phyloP scores from a whole-genome alignment of 2,888 invertebrate species.

The Drosophila monieri region DNA sequence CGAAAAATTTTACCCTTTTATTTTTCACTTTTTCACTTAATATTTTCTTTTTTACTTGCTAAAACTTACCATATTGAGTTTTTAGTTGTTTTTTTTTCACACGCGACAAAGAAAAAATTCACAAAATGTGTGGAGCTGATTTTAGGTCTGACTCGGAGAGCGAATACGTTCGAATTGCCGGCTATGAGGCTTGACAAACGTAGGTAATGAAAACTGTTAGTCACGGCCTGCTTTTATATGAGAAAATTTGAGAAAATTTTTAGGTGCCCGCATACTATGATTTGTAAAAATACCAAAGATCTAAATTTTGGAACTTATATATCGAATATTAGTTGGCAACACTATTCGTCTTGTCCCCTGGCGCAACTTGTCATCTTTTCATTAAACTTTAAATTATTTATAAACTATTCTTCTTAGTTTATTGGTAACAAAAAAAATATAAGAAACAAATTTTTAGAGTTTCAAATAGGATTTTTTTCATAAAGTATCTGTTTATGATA shows the following conservation, averaged over 20 bases:
- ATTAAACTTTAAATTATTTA: too few relatives aligned
- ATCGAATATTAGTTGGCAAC: background rate
- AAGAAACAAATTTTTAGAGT: too few relatives aligned
- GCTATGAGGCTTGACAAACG: slow-evolving; percentile 89
- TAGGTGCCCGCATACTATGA: background rate
- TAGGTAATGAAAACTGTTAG: slow-evolving; percentile 84
- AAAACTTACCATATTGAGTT: slow-evolving; percentile 82
- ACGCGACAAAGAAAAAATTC: slow-evolving; percentile 74
- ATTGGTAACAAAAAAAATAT: too few relatives aligned
- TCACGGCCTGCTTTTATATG: slow-evolving; percentile 86
- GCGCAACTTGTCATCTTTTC: too few relatives aligned
- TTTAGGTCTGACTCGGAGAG: slow-evolving; percentile 52
- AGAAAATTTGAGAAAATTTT: slow-evolving; percentile 21
- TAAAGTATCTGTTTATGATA: too few relatives aligned
- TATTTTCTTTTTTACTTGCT: background rate
- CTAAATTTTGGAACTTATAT: background rate
- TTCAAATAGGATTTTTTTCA: too few relatives aligned
- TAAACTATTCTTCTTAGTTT: too few relatives aligned
- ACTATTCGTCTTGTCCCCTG: background rate
- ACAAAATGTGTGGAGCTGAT: slow-evolving; percentile 59
- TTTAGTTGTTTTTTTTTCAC: slow-evolving; percentile 67
- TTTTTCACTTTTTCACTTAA: background rate
- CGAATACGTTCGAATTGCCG: slow-evolving; percentile 86
- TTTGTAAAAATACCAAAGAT: background rate
- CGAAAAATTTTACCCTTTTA: background rate